phyloP scores from a whole-genome alignment of 1,140 invertebrate genomes.

The Brachionus rubens region DNA sequence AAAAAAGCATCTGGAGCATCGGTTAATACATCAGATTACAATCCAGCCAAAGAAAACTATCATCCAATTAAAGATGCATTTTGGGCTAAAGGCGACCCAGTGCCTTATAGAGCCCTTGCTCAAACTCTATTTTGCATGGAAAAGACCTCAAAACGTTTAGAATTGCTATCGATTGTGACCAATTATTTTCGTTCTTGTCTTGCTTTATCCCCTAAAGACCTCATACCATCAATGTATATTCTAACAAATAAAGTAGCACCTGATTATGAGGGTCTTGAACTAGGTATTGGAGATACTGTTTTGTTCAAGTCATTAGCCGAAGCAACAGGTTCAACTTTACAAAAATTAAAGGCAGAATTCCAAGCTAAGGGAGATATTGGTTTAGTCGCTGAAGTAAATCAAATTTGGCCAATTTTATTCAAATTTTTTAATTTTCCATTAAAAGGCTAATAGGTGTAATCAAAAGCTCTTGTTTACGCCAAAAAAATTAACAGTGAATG shows the following conservation, averaged over 20 bases:
- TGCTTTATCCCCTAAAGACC: constrained; percentile 77
- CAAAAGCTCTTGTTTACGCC: constrained; percentile 79
- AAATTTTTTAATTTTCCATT: constrained; percentile 47
- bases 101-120: constrained; percentile 42
- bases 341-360: constrained; percentile 72
- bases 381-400: constrained; percentile 75
- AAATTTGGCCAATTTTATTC: not conserved
- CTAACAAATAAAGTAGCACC: constrained; percentile 92
- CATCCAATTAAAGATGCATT: constrained; percentile 84
- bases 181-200: constrained; percentile 93
- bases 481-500: constrained; percentile 62
- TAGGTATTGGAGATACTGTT: constrained; percentile 88
- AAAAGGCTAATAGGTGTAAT: constrained; percentile 74
- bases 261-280: constrained; percentile 79
- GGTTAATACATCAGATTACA: not conserved
- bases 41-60: constrained; percentile 72
- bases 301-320: constrained; percentile 88
- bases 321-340: constrained; percentile 72
- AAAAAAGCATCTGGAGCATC: constrained; percentile 35
- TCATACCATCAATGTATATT: constrained; percentile 84
- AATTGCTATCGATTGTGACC: constrained; percentile 86
- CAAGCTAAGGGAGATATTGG: constrained; percentile 81
- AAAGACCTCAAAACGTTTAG: constrained; percentile 65
- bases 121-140: constrained; percentile 47
- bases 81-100: constrained; percentile 27